Evolutionary conservation across 2,113 vertebrate genomes (phyloP).

Genomic region (Rutilus rutilus): DNA sequence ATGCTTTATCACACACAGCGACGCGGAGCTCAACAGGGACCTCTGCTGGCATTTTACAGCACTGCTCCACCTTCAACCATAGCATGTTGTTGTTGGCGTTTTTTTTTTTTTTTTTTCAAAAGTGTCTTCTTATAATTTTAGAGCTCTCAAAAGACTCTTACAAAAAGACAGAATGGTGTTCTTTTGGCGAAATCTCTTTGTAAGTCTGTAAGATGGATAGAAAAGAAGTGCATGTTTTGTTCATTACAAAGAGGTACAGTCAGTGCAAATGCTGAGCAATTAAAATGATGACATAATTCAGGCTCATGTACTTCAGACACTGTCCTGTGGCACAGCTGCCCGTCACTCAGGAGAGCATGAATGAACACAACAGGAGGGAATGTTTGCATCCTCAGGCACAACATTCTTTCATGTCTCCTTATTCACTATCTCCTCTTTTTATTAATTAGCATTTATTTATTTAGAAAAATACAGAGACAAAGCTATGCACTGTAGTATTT

Average conservation of each 20-base stretch:
- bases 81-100: not conserved
- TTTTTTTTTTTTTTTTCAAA: not conserved
- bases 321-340: not conserved
- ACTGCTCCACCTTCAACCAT: constrained; percentile 30
- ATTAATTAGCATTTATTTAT: not conserved
- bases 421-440: not conserved
- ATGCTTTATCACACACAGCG: constrained; percentile 6
- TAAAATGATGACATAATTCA: not conserved
- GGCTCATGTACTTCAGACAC: not conserved
- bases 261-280: not conserved
- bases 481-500: not conserved
- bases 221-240: too few relatives aligned
- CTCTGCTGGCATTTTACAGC: constrained; percentile 66
- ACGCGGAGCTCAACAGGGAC: constrained; percentile 59
- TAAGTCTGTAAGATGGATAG: too few relatives aligned
- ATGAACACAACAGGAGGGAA: constrained; percentile 59
- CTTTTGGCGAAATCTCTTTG: not conserved
- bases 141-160: not conserved
- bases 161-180: not conserved
- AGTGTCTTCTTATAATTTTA: not conserved
- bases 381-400: constrained; percentile 73
- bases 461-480: not conserved
- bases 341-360: constrained; percentile 37
- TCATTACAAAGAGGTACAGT: too few relatives aligned
- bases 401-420: constrained; percentile 73